Evolutionary conservation across 2,113 vertebrate genomes (phyloP).

Genomic region (Balaeniceps rex): DNA sequence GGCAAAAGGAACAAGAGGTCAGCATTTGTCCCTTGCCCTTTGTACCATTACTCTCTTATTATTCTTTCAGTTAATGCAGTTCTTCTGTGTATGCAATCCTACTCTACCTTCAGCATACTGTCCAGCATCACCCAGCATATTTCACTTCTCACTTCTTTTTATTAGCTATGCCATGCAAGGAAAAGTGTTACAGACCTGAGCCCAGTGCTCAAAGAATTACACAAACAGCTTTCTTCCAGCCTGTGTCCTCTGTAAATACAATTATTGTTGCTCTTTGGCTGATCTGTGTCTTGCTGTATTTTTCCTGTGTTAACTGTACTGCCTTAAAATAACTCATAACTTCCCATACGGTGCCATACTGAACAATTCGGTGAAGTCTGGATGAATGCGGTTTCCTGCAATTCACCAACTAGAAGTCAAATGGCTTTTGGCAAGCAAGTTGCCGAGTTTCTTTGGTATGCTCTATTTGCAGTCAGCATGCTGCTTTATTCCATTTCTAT

Average conservation of each 20-base stretch:
- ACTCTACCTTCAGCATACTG: not conserved
- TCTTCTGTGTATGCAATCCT: not conserved
- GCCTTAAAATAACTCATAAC: constrained; percentile 29
- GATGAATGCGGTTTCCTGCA: constrained; percentile 22
- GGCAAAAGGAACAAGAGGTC: not conserved
- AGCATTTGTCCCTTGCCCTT: not conserved
- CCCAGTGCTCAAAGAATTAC: not conserved
- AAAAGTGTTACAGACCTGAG: not conserved
- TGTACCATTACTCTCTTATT: not conserved
- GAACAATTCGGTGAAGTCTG: not conserved
- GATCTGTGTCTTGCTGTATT: not conserved
- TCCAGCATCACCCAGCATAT: not conserved
- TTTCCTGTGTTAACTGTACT: not conserved
- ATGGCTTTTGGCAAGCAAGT: not conserved
- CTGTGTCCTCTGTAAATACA: not conserved
- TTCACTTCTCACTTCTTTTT: not conserved
- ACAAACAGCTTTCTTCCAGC: not conserved
- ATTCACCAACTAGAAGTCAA: not conserved
- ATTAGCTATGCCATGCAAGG: not conserved
- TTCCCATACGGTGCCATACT: not conserved
- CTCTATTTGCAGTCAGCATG: accelerated
- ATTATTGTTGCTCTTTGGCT: not conserved
- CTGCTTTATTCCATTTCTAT: not conserved
- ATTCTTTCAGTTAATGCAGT: not conserved
- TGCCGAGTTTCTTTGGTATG: not conserved